Percentiles rank a stretch among this genome's conserved stretches.
Conservation (phyloP, 2,888 invertebrate genomes). For the Ganaspis brasiliensis region DNA sequence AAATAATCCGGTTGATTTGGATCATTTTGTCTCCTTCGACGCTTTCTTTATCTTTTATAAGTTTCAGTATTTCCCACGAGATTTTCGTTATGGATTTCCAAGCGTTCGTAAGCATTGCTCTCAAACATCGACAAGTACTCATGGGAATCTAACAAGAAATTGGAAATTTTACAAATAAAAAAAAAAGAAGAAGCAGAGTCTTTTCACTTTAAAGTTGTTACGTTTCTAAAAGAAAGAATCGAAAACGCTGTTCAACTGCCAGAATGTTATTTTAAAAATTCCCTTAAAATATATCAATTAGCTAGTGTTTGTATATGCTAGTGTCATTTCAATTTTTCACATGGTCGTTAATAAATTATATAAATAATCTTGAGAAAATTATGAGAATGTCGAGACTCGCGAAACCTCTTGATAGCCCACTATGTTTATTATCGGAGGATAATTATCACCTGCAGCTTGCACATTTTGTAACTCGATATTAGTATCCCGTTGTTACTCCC, state of each 20-base stretch:
- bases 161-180: constrained; percentile 22
- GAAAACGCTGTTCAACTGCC: constrained; percentile 72
- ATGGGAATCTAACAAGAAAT: constrained; percentile 26
- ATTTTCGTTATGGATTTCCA: constrained; percentile 32
- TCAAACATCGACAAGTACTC: constrained; percentile 40
- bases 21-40: neutral
- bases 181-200: neutral
- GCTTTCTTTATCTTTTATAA: constrained; percentile 6
- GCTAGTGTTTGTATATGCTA: constrained; percentile 28
- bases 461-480: constrained; percentile 30
- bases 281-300: constrained; percentile 38
- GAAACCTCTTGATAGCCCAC: neutral
- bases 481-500: constrained; percentile 31
- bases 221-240: constrained; percentile 46
- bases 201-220: constrained; percentile 32
- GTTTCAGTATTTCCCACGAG: constrained; percentile 32
- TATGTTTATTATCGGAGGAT: constrained; percentile 21
- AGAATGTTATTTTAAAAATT: constrained; percentile 66
- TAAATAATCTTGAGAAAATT: neutral
- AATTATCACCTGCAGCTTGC: constrained; percentile 15
- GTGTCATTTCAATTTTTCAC: constrained; percentile 26
- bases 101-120: constrained; percentile 24
- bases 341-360: neutral
- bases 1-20: neutral
- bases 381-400: neutral